These are phyloP conservation scores for Polydrusus pterygomalis DNA, from an alignment of 2,888 invertebrate genomes.

Conservation along the genomic window DNA sequence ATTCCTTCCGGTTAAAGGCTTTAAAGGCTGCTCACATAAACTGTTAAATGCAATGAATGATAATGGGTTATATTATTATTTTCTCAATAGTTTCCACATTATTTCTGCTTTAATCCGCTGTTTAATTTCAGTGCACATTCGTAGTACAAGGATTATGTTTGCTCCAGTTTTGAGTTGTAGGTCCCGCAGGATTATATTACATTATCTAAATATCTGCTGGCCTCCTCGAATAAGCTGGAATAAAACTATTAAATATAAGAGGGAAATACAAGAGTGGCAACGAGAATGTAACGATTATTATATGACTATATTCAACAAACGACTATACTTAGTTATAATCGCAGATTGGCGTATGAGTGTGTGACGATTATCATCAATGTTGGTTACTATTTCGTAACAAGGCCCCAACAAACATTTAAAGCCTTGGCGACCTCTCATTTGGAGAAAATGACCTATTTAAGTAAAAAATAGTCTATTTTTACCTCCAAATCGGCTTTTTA, in stretches of 20 bases:
- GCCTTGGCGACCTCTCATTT: too few species aligned
- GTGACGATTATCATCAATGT: too few species aligned
- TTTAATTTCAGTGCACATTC: slow-evolving; percentile 17
- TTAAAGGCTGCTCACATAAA: background rate
- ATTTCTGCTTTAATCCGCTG: slow-evolving; percentile 27
- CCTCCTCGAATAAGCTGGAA: background rate
- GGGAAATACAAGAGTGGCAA: background rate
- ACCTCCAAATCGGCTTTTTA: too few species aligned
- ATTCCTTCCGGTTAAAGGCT: slow-evolving; percentile 4
- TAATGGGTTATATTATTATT: slow-evolving; percentile 38
- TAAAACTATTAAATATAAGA: background rate
- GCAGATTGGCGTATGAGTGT: background rate
- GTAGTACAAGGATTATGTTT: slow-evolving; percentile 11
- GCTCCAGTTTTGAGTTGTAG: slow-evolving; percentile 11
- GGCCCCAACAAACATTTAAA: too few species aligned
- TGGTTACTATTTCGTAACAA: too few species aligned
- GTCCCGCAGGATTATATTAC: slow-evolving; percentile 2
- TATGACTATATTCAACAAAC: background rate
- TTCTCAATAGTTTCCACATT: slow-evolving; percentile 42
- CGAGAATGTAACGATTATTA: background rate
- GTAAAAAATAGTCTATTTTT: too few species aligned
- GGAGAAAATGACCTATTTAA: too few species aligned
- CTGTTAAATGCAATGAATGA: slow-evolving; percentile 30
- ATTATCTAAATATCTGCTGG: background rate
- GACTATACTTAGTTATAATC: background rate